A percentile compares a stretch with the other conserved stretches of the same genome.
phyloP scores from a whole-genome alignment of 2,797 vertebrate genomes.

The Meda fulgida region DNA sequence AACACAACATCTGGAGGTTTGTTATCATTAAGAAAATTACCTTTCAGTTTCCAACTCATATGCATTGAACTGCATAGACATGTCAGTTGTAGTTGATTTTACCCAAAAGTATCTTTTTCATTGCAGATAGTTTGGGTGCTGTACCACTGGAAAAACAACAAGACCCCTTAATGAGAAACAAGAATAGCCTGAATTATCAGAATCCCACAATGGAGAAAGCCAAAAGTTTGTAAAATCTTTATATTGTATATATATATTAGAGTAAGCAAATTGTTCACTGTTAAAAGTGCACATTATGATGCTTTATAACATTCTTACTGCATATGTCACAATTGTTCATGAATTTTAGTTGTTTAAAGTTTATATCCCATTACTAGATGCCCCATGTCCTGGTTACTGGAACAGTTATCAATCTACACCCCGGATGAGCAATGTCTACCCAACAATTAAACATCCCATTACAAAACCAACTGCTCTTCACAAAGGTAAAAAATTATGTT shows the following conservation, averaged over 20 bases:
- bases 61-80: neutral
- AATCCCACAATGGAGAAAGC: constrained; percentile 56
- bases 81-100: neutral
- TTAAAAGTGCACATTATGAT: neutral
- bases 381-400: neutral
- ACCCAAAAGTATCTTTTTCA: constrained; percentile 30
- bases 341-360: neutral
- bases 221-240: constrained; percentile 38
- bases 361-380: constrained; percentile 47
- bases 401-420: neutral
- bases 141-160: constrained; percentile 1
- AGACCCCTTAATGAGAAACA: neutral
- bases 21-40: neutral
- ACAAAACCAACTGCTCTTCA: constrained; percentile 28
- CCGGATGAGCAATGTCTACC: neutral
- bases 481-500: constrained; percentile 64
- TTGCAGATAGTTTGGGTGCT: constrained; percentile 54
- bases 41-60: neutral
- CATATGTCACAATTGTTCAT: neutral
- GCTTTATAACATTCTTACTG: neutral
- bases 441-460: constrained; percentile 51
- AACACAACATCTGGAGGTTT: constrained; percentile 36
- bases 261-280: neutral
- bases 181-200: constrained; percentile 63
- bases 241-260: neutral